Evolutionary conservation across 2,113 vertebrate genomes (phyloP), one percentile per base, ranked within the genome.

Genomic region (Oncorhynchus tshawytscha): DNA sequence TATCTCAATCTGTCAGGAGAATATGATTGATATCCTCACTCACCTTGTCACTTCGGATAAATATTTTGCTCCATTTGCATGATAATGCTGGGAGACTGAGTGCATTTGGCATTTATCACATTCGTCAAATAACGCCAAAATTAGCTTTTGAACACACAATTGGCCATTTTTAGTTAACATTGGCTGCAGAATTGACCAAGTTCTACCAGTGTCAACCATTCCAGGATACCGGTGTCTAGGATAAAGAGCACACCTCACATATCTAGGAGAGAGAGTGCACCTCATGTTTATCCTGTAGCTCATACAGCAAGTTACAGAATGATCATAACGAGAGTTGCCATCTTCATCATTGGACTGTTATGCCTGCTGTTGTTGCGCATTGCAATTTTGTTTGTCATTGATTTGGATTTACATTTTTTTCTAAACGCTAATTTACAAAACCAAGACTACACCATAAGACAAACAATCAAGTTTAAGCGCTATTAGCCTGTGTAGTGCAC

Each of bases 1-100:
- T 91, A 92, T 90, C 88, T 91, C 84, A 78, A 80, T 80, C 88
- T 86, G 90, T 91, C 89, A 85, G 74, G 81, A 87, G 84, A 84
- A 88, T 80, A 82, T 89, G 90, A 92, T 87, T 83, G 90, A 93
- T 89, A 85, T 84, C 90, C 81, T 90, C 87, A 90, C 90, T 92
- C 90, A 88, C 90, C 88, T 88, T 90, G 90, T 90, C 90, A 85
- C 82, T 78, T 81, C 65, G 90, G 87, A 89, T 91, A 75, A 91
- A 93, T 92, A 91, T 89, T 87, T 79, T 24, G 83, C 84, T 75
- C 81, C 72, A 18, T 88, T 80, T 81, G 25, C 78, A 74, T 72
- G 64, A 84, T 76, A 85, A 64, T 74, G 81, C 82, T 67, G 25
- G 76, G 74, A 77, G 81, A 81, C 67, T 3, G 67, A 77, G 82